phyloP scores from a whole-genome alignment of 2,797 vertebrate genomes.

The Ctenochaetus hawaiiensis region DNA sequence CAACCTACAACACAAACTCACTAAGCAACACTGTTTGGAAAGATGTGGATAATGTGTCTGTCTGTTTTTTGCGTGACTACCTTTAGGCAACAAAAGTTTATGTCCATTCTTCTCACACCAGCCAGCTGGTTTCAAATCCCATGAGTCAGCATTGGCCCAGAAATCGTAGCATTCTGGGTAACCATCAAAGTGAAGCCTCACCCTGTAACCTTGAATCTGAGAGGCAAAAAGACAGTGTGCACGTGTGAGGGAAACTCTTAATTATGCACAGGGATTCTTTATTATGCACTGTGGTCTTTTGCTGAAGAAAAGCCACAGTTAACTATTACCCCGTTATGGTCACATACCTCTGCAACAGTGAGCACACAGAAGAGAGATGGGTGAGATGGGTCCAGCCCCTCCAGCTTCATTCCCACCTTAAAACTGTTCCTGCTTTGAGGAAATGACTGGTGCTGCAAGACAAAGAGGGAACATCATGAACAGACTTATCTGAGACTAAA shows the following conservation, averaged over 20 bases:
- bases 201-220: constrained; percentile 88
- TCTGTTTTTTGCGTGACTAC: constrained; percentile 58
- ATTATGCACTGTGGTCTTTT: neutral
- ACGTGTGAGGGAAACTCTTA: neutral
- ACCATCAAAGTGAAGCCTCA: constrained; percentile 88
- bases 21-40: neutral
- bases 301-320: neutral
- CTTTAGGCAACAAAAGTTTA: constrained; percentile 88
- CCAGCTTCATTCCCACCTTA: constrained; percentile 94
- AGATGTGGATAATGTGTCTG: neutral
- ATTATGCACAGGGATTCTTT: neutral
- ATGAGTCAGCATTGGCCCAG: constrained; percentile 89
- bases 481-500: neutral
- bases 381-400: constrained; percentile 92
- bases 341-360: constrained; percentile 90
- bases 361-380: constrained; percentile 93
- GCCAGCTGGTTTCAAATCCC: constrained; percentile 88
- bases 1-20: constrained; percentile 77
- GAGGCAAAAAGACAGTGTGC: neutral
- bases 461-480: constrained; percentile 4
- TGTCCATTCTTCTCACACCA: constrained; percentile 90
- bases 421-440: constrained; percentile 93
- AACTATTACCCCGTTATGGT: neutral
- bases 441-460: constrained; percentile 90
- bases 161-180: constrained; percentile 90